Evolutionary conservation across 1,140 invertebrate species (phyloP).

Genomic region (Drosophila mauritiana): DNA sequence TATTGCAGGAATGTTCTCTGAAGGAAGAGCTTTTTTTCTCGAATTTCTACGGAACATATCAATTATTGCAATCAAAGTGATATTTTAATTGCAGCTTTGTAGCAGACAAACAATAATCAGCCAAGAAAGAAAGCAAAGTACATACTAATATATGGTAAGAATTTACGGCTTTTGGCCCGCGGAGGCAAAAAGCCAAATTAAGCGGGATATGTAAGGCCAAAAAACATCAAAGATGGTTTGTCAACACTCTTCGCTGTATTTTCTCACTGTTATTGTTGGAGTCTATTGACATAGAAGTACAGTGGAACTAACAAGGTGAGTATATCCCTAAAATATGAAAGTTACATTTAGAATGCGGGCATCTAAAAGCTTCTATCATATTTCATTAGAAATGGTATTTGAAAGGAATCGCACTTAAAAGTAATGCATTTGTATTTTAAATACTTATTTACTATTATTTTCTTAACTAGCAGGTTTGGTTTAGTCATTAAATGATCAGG

Average conservation of each 20-base stretch:
- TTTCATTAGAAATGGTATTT: no score
- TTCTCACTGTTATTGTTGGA: background rate
- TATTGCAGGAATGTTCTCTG: background rate
- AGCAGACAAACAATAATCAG: constrained; percentile 2
- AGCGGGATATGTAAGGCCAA: constrained; percentile 3
- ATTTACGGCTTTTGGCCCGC: constrained; percentile 2
- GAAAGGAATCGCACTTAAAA: no score
- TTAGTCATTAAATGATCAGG: no score
- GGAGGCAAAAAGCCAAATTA: constrained; percentile 2
- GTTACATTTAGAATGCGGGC: background rate
- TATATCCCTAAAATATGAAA: background rate
- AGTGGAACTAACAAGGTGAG: background rate
- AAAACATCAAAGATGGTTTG: constrained; percentile 36
- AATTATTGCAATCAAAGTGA: no score
- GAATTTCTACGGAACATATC: no score
- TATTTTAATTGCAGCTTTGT: constrained; percentile 49
- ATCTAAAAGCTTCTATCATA: background rate
- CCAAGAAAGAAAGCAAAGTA: background rate
- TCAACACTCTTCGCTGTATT: constrained; percentile 2
- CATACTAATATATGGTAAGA: no score
- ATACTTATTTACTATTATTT: no score
- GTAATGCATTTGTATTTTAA: no score
- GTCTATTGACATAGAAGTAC: background rate
- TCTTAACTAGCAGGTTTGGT: no score
- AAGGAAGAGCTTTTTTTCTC: no score